Evolutionary conservation across 1,140 invertebrate species (phyloP), one percentile per base, ranked within the genome.

Genomic region (Cheumatopsyche charites): DNA sequence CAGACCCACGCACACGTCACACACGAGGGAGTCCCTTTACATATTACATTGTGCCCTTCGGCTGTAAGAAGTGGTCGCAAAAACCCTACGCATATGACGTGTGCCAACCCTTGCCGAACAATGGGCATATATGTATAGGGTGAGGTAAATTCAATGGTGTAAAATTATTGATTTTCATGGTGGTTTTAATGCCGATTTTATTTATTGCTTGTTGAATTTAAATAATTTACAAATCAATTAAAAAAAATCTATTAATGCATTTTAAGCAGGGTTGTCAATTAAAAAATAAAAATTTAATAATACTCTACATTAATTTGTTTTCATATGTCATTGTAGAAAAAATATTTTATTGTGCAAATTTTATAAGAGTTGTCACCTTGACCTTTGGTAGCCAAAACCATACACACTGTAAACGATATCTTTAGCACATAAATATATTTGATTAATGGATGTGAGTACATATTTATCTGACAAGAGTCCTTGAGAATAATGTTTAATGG

Each of bases 61-160:
- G 42, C 12, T 3, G 23, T 43, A 65, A 71, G 70, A 72, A 66
- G 66, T 72, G 70, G 66, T 61, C 65, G 67, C 73, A 75, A 75
- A 72, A 67, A 68, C 52, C 25, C 63, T 67, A 72, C 71, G 55
- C 69, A 36, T 4, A 3, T 3, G 29, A 36, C 29, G 29, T 75
- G 73, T 75, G 73, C 65, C 73, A 72, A 66, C 67, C 66, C 69
- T 75, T 72, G 71, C 29, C 29, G 29, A 36, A 36, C 29, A 36
- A 36, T n/a, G n/a, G n/a, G n/a, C n/a, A n/a, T n/a, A 52, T 23
- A 73, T 67, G 67, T 67, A 67, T 70, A 19, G 45, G 45, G 17
- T 49, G 45, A 61, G n/a, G n/a, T n/a, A n/a, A n/a, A n/a, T n/a
- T 5, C 55, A 61, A 12, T 21, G 47, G 47, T 5, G n/a, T 9